phyloP scores from a whole-genome alignment of 2,797 vertebrate genomes.

The Liasis olivaceus region DNA sequence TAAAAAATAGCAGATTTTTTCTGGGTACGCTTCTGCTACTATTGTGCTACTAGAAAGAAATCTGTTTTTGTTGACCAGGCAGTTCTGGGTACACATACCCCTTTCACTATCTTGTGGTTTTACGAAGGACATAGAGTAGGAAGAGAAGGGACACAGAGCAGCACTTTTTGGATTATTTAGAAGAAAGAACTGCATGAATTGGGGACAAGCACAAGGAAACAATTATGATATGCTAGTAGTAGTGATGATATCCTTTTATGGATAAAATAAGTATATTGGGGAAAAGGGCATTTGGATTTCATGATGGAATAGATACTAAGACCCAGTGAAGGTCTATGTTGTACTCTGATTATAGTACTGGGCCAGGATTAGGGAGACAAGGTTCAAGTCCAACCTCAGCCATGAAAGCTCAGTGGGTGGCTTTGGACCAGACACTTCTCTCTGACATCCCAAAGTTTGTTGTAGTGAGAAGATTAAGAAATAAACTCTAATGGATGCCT shows the following conservation, averaged over 20 bases:
- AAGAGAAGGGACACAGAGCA: constrained; percentile 43
- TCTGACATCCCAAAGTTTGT: neutral
- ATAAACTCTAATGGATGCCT: neutral
- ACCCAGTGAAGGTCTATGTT: neutral
- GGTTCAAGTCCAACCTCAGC: neutral
- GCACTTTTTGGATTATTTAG: constrained; percentile 57
- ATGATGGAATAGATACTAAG: neutral
- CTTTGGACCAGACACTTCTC: neutral
- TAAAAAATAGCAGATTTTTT: constrained; percentile 16
- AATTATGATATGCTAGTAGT: neutral
- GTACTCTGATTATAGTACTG: neutral
- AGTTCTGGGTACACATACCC: neutral
- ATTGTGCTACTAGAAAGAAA: constrained; percentile 39
- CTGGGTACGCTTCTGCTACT: neutral
- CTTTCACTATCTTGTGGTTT: constrained; percentile 32
- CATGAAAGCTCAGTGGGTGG: neutral
- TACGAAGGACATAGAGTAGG: constrained; percentile 21
- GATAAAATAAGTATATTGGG: neutral
- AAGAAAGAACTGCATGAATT: constrained; percentile 38
- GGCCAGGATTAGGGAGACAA: neutral
- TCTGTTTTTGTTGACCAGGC: constrained; percentile 45
- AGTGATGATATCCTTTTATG: neutral
- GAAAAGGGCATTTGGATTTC: neutral
- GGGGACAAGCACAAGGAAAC: neutral
- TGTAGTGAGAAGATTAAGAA: neutral